Base-by-base conservation (phyloP, 1,140 invertebrate genomes). In the Frieseomelitta varia region DNA sequence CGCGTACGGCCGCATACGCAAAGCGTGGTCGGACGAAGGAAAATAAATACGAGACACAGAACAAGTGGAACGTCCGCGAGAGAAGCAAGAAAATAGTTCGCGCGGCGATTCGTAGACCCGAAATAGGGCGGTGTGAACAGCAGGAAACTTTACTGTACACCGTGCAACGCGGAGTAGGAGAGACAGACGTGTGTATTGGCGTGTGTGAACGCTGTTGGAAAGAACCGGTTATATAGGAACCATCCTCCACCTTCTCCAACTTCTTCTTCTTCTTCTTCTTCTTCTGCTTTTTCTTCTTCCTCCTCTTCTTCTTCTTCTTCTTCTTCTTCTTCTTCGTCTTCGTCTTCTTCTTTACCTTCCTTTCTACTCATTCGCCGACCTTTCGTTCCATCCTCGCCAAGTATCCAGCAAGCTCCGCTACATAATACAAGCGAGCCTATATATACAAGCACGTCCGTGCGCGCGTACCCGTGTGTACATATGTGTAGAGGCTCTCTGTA, bases 151-250 rank as follows among this genome's bases (percentile, higher is more conserved):
- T 79, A 71, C 78, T 69, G 71, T 81, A 69, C 80, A 53, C 53
- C 69, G 69, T 69, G 81, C 73, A 84, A 67, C 75, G 63, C n/a
- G 71, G 69, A 79, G 74, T 67, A 78, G 51, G 67, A 39, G 85
- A 80, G 61, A 34, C 58, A 4, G 39, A 56, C 78, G 79, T 71
- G 79, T 76, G 72, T 76, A 89, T 87, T 67, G 78, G 72, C 85
- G 80, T 85, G 87, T 78, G 79, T 68, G 85, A 85, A 74, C 68
- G 73, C 72, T 78, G 77, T 83, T 88, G 85, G 91, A 89, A 92
- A 92, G 90, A 93, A 93, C 93, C 93, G 93, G 93, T 94, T 94
- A 91, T 93, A 90, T 91, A 92, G 90, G 88, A 91, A 92, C 90
- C 91, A 84, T 92, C 90, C 89, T 88, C 90, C 89, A 89, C 88